phyloP scores from a whole-genome alignment of 2,113 vertebrate species.

The Mobula hypostoma region DNA sequence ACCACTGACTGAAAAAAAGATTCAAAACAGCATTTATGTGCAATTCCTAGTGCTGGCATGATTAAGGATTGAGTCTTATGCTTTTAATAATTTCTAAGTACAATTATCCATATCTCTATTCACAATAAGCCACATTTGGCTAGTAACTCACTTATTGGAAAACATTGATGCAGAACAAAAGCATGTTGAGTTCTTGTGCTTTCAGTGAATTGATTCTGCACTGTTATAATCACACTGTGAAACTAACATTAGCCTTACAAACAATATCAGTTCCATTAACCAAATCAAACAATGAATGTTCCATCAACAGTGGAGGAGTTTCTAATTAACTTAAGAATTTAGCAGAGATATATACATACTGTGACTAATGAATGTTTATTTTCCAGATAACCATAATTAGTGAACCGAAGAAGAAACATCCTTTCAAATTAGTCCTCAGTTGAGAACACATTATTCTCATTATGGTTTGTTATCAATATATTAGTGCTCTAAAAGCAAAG shows the following conservation, averaged over 20 bases:
- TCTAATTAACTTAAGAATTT: background rate
- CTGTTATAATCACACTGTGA: background rate
- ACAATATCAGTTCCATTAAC: background rate
- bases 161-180: background rate
- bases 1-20: background rate
- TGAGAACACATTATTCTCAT: background rate
- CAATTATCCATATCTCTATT: background rate
- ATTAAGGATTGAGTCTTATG: background rate
- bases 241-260: background rate
- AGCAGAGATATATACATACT: background rate
- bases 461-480: background rate
- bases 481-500: background rate
- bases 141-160: background rate
- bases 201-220: background rate
- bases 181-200: background rate
- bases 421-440: background rate
- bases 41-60: background rate
- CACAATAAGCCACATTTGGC: background rate
- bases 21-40: background rate
- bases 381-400: background rate
- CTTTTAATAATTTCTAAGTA: background rate
- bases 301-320: background rate
- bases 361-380: background rate
- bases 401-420: background rate
- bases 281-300: background rate